Conservation (phyloP, 2,113 vertebrate genomes). For the Osmerus mordax region DNA sequence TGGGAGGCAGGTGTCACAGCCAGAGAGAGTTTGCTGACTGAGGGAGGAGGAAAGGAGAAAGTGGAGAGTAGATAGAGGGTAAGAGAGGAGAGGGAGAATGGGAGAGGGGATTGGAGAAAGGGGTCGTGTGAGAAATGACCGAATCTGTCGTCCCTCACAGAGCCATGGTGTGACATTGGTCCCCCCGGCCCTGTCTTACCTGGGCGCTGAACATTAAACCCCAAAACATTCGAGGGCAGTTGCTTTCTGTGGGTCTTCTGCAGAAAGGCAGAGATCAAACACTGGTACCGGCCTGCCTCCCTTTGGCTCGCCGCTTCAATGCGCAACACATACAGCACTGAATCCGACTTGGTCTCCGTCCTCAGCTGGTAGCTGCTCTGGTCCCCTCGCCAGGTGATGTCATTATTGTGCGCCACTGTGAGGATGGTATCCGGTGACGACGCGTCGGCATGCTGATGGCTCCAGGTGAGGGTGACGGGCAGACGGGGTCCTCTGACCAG, state of each 20-base stretch:
- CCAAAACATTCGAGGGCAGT: slow-evolving; percentile 63
- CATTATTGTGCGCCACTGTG: slow-evolving; percentile 55
- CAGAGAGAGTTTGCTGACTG: slow-evolving; percentile 58
- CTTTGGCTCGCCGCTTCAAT: slow-evolving; percentile 51
- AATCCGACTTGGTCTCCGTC: slow-evolving; percentile 27
- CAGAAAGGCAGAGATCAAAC: slow-evolving; percentile 68
- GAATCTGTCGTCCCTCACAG: neutral
- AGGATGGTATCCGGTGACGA: slow-evolving; percentile 55
- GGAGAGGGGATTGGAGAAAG: neutral
- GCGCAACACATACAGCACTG: slow-evolving; percentile 57
- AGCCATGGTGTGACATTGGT: no score
- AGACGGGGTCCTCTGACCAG: slow-evolving; percentile 44
- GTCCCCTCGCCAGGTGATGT: slow-evolving; percentile 64
- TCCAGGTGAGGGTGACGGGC: slow-evolving; percentile 67
- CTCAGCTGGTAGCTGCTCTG: slow-evolving; percentile 63
- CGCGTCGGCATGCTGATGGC: slow-evolving; percentile 49
- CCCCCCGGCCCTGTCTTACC: slow-evolving; percentile 58
- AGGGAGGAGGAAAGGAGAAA: slow-evolving; percentile 12
- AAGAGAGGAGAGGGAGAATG: neutral
- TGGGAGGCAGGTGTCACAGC: slow-evolving; percentile 1
- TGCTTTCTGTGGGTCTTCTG: slow-evolving; percentile 29
- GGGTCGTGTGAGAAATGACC: neutral
- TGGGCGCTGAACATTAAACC: slow-evolving; percentile 68
- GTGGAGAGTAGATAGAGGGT: slow-evolving; percentile 1
- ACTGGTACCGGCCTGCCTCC: slow-evolving; percentile 72